Base-by-base conservation (phyloP, 2,113 vertebrate genomes). In the Rhea americana region DNA sequence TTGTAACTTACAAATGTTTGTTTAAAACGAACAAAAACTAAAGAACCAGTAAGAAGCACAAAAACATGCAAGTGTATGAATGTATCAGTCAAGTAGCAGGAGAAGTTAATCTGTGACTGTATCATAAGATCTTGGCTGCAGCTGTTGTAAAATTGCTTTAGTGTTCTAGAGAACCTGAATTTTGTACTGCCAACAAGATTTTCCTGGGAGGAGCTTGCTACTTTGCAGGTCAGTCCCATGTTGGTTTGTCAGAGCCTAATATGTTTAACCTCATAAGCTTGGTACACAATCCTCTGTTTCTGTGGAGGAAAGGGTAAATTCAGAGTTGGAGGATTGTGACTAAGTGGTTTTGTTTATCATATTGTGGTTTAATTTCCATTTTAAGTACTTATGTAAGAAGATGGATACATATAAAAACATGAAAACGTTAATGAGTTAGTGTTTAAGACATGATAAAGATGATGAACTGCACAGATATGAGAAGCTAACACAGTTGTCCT, bases 21-120 rank as follows among this genome's bases (percentile, higher is more conserved):
- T 61, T 91, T 65, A 80, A 58, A 73, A 94, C 93, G 91, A 97
- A 95, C 86, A 56, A 87, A 30, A 39, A 8, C 19, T 82, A 58
- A 70, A 91, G 71, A 81, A 26, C 7, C n/a, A 59, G 13, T 79
- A 47, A 35, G 56, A 91, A 81, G 30, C 19, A 14, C 28, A 55
- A 67, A 16, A 11, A 4, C 41, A 11, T 73, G 20, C 56, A 74
- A 30, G 53, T 75, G 62, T 61, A 50, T 91, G 82, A 67, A 70
- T 70, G 25, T 90, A 51, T 51, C 75, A 67, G 50, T 37, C 89
- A 87, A 75, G 13, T 84, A 58, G 48, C 66, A 45, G 25, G 35
- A 74, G 59, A 71, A 93, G 6, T 51, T 94, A 74, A 67, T 58
- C n/a, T 91, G 30, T 76, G 58, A 58, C n/a, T 41, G 8, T 63